Evolutionary conservation across 2,888 invertebrate species (phyloP), one percentile per base, ranked within the genome.

Genomic region (Drosophila parthenogenetica): DNA sequence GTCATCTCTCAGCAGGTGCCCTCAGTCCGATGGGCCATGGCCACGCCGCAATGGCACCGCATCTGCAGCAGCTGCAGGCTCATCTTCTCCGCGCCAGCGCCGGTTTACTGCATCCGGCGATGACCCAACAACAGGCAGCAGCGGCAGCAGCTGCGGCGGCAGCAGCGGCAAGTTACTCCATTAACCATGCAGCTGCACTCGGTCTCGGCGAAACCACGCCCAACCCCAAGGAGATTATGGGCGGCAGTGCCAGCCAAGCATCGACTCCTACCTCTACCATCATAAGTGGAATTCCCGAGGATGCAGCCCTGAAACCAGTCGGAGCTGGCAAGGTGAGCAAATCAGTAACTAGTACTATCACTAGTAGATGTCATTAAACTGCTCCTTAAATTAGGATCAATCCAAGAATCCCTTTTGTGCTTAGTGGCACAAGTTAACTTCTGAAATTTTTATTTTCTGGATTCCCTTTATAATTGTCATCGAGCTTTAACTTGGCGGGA

Each of bases 1-100:
- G 98, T 17, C 99, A 99, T 93, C 94, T 99, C 75, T 98, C 98
- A 76, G 98, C 98, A 82, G 97, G 96, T 81, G 96, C 97, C n/a
- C 95, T 98, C 92, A 97, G 97, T 81, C 98, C 98, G 13, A 96
- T 97, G 0, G 93, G 95, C 67, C 91, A 91, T 0, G 93, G 95
- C 68, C 91, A 91, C 53, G 73, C 82, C 5, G 80, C 90, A 35
- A 93, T 94, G 92, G 93, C 94, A 60, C 94, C 94, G 0, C 95
- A 95, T 81, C 92, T 96, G 59, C 96, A 96, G 87, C 95, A 96
- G 89, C 92, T 96, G 16, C 96, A 96, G 88, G 97, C 97, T 8
- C 97, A 97, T 92, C 93, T 97, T 89, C 94, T 95, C 93, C 94
- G 94, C 89, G 92, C 96, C 2, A 91, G 92, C 64, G 91, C 92